A percentile compares a stretch with the other conserved stretches of the same genome.
Evolutionary conservation across 2,888 invertebrate genomes (phyloP).

Genomic region (Amphipyra berbera): DNA sequence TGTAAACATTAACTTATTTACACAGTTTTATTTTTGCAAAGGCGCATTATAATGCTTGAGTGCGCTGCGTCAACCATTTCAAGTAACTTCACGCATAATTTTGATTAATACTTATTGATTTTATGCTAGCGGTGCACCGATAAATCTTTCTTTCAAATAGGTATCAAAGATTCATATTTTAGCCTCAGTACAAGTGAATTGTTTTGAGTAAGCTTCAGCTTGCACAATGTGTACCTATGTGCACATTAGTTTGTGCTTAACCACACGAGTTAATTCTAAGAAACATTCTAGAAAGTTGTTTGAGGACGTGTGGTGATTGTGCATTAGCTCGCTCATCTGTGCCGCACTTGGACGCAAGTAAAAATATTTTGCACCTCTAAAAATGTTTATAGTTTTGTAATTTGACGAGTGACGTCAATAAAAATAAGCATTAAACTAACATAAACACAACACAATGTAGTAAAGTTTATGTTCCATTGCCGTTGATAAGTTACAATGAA

Average conservation of each 20-base stretch:
- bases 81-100: slow-evolving; percentile 26
- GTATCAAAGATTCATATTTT: slow-evolving; percentile 8
- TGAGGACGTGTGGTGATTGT: slow-evolving; percentile 58
- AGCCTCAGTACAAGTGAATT: slow-evolving; percentile 9
- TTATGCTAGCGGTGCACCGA: slow-evolving; percentile 25
- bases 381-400: slow-evolving; percentile 33
- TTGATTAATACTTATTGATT: slow-evolving; percentile 18
- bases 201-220: slow-evolving; percentile 28
- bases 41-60: slow-evolving; percentile 1
- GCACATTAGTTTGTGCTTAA: slow-evolving; percentile 16
- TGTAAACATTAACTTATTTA: slow-evolving; percentile 35
- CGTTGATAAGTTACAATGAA: slow-evolving; percentile 62
- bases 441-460: slow-evolving; percentile 55
- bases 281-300: slow-evolving; percentile 74
- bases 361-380: slow-evolving; percentile 34
- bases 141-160: slow-evolving; percentile 2
- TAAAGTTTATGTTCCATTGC: slow-evolving; percentile 49
- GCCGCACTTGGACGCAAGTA: slow-evolving; percentile 30
- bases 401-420: slow-evolving; percentile 43
- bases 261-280: slow-evolving; percentile 39
- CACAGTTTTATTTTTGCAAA: slow-evolving; percentile 21
- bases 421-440: slow-evolving; percentile 43
- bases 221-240: slow-evolving; percentile 7
- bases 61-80: slow-evolving; percentile 18
- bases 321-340: slow-evolving; percentile 28